Evolutionary conservation across 2,797 vertebrate species (phyloP), one percentile per base, ranked within the genome.

Genomic region (Anabacerthia variegaticeps): DNA sequence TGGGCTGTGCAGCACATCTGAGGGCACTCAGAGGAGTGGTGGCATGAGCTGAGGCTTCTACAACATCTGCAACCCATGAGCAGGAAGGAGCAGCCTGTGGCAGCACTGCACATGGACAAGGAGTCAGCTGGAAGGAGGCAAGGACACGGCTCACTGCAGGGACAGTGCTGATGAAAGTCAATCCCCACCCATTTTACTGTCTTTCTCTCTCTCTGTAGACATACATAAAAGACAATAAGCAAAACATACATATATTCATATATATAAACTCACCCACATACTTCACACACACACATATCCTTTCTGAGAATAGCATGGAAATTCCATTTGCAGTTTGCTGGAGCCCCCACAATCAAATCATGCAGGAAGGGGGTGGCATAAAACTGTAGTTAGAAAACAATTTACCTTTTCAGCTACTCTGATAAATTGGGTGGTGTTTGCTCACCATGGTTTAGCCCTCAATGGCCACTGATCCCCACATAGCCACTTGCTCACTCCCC

Each of bases 1-100:
- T 41, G 30, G 23, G 23, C 66, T 56, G 48, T 3, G 7, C 30
- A 32, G 8, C 13, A 22, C 2, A 3, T 41, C 74, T 0, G 0
- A 59, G 63, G 15, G 27, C n/a, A 21, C 2, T 0, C 0, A 2
- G 46, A 79, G 58, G 26, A 44, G 28, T 14, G 10, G 22, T 28
- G 43, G 56, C 9, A 5, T 22, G 18, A 63, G 44, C 66, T 65
- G 66, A 73, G 78, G 19, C n/a, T 73, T 30, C 43, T 59, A 13
- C 37, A 44, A 30, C 23, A 9, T 37, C 79, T 76, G 59, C 55
- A 49, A 32, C 59, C 48, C 0, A 0, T 13, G 32, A 62, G 52
- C 32, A 44, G 44, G 66, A 6, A 7, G 30, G 16, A 73, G 28
- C 75, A 82, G n/a, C 41, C 65, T 51, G 30, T 2, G 1, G n/a